Evolutionary conservation across 2,888 invertebrate species (phyloP).

Genomic region (Zootermopsis nevadensis): DNA sequence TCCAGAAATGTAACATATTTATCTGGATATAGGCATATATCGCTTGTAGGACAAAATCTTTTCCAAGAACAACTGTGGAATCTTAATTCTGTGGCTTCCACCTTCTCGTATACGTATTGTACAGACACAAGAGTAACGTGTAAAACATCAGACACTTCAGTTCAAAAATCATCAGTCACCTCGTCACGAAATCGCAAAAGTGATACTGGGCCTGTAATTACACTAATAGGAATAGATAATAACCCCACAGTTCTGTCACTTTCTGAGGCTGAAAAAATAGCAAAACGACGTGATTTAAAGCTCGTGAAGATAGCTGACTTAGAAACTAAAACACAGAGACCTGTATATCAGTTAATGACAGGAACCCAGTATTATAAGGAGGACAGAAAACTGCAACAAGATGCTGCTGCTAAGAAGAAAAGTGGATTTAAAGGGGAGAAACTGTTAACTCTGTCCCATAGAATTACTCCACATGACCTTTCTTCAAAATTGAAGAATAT

Average conservation of each 20-base stretch:
- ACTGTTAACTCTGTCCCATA: slow-evolving; percentile 70
- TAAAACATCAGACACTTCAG: no score
- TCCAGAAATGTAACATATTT: no score
- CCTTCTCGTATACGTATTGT: no score
- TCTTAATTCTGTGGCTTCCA: no score
- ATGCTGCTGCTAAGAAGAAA: slow-evolving; percentile 59
- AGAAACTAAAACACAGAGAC: slow-evolving; percentile 75
- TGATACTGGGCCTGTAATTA: slow-evolving; percentile 68
- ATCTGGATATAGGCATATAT: no score
- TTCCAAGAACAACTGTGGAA: no score
- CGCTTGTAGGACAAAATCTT: no score
- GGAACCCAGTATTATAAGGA: slow-evolving; percentile 73
- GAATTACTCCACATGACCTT: slow-evolving; percentile 76
- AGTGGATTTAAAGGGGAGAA: slow-evolving; percentile 71
- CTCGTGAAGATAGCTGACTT: slow-evolving; percentile 76
- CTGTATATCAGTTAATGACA: slow-evolving; percentile 76
- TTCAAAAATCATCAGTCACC: no score
- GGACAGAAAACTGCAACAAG: slow-evolving; percentile 68
- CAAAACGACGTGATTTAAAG: slow-evolving; percentile 75
- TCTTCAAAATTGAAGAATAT: slow-evolving; percentile 73
- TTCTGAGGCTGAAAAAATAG: slow-evolving; percentile 77
- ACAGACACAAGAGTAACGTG: no score
- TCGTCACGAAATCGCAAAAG: neutral
- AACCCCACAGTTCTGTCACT: slow-evolving; percentile 71
- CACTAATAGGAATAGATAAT: slow-evolving; percentile 71